phyloP scores from a whole-genome alignment of 2,113 vertebrate genomes.

The Rhizomys pruinosus region DNA sequence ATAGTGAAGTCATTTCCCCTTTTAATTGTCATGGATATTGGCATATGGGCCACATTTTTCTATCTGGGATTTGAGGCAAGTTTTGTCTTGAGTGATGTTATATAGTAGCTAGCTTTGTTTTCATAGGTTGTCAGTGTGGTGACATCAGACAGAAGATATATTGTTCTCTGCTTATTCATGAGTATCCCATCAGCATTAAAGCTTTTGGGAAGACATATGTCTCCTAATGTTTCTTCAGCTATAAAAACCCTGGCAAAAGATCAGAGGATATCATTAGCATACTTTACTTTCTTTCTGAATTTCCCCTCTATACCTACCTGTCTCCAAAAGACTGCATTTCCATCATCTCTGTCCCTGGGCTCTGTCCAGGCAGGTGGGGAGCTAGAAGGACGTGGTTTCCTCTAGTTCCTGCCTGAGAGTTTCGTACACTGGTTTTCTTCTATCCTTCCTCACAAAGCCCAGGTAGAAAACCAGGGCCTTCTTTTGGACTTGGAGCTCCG shows the following conservation, averaged over 20 bases:
- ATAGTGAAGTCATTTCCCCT: background rate
- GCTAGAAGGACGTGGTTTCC: fast-evolving
- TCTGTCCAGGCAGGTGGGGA: background rate
- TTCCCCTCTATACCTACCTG: background rate
- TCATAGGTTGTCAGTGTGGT: background rate
- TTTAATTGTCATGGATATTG: background rate
- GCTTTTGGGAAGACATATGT: background rate
- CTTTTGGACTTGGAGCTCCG: background rate
- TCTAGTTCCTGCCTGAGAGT: background rate
- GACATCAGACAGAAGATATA: background rate
- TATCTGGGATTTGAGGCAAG: constrained; percentile 12
- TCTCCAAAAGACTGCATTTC: background rate
- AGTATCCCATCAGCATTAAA: background rate
- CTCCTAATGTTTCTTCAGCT: background rate
- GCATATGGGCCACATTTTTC: background rate
- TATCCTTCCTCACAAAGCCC: background rate
- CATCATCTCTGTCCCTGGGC: background rate
- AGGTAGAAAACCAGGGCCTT: background rate
- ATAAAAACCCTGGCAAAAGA: background rate
- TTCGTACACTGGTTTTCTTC: background rate
- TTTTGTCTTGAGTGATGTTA: constrained; percentile 40
- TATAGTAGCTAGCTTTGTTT: background rate
- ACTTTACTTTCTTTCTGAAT: background rate
- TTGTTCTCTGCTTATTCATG: background rate
- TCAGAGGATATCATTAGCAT: constrained; percentile 14